Base-by-base conservation (phyloP, 1,140 invertebrate genomes). In the Drosophila tropicalis region DNA sequence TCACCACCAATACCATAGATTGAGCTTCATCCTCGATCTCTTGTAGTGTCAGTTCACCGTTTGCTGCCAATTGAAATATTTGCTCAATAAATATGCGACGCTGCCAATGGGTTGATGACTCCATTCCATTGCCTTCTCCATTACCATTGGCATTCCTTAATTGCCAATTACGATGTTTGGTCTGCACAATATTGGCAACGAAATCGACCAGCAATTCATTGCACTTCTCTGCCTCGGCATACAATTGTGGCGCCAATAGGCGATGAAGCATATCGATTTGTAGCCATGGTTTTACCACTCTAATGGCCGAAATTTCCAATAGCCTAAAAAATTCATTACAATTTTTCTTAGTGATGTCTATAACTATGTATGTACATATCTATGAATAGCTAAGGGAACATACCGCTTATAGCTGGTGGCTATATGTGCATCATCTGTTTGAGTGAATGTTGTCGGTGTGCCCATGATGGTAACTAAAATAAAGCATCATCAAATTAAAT, bases 1-100 rank as follows among this genome's bases (percentile, higher is more conserved):
- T 84, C 15, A 91, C 90, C 90, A 91, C 90, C 54, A 91, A 44
- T 0, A 91, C 81, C 90, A 91, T 91, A 4, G 90, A 91, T 47
- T 91, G 86, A 0, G 90, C 79, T 73, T 91, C 90, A 55, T 91
- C 72, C 70, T 90, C 86, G 44, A 91, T 89, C 34, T 91, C 90
- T 67, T 91, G 74, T 17, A 90, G 62, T 1, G 84, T 89, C 25
- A 91, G 54, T 39, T 91, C 87, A 0, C 87, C 87, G 5, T 76
- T 80, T 62, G 90, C 90, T 5, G 87, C 90, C 84, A 91, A 61
- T 17, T 90, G 79, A 22, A 91, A 91, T 68, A 91, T 89, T 62
- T 91, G 90, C 55, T 91, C 90, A 15, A 91, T 91, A 54, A 91
- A 91, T 39, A 91, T 91, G 62, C 90, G 86, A 6, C 82, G 70